phyloP scores from a whole-genome alignment of 2,797 vertebrate genomes.

The Lepidocolaptes lacrymiger region DNA sequence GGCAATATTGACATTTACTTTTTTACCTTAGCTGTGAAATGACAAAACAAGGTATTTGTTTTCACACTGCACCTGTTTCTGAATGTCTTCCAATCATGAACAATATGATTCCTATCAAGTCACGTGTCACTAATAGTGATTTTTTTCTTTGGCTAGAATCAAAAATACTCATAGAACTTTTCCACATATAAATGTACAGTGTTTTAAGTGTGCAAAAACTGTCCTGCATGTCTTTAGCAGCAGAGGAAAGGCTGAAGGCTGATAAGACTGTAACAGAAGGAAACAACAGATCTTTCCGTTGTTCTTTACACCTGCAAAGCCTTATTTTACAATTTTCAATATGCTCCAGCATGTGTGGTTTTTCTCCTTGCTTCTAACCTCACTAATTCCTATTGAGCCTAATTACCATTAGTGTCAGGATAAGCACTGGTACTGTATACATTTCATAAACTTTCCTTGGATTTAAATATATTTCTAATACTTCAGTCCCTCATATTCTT shows the following conservation, averaged over 20 bases:
- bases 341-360: not conserved
- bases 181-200: accelerated
- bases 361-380: not conserved
- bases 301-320: not conserved
- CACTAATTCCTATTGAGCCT: not conserved
- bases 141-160: not conserved
- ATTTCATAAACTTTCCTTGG: not conserved
- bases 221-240: not conserved
- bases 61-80: not conserved
- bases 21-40: not conserved
- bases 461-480: not conserved
- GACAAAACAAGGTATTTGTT: not conserved
- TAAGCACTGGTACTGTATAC: not conserved
- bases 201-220: not conserved
- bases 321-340: not conserved
- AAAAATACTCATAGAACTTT: not conserved
- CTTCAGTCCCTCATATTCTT: accelerated
- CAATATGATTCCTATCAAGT: not conserved
- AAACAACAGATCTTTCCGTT: not conserved
- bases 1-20: not conserved
- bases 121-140: not conserved
- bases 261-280: not conserved
- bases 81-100: not conserved
- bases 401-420: not conserved
- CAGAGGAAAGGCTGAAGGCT: not conserved